These are phyloP conservation scores for Phaenicophaeus curvirostris DNA, from an alignment of 2,797 vertebrate genomes.

Conservation along the genomic window DNA sequence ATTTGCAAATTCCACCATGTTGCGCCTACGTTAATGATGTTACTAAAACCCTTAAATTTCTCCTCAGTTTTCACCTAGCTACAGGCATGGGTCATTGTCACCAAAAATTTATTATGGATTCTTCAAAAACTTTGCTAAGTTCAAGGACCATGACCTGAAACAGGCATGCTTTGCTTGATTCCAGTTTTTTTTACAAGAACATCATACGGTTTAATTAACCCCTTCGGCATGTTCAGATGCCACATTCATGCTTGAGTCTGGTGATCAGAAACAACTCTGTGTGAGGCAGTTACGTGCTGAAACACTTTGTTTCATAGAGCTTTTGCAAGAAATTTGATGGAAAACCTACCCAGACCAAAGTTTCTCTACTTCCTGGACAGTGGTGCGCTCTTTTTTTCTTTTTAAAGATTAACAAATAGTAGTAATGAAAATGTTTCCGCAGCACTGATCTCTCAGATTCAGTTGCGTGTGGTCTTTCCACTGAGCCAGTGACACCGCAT, in stretches of 20 bases:
- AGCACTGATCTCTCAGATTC: not conserved
- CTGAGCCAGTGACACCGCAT: not conserved
- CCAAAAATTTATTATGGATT: not conserved
- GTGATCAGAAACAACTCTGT: not conserved
- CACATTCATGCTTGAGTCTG: not conserved
- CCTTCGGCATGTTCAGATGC: not conserved
- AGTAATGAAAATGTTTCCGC: not conserved
- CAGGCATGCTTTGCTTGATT: not conserved
- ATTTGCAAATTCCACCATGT: not conserved
- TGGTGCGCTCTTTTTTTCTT: rapidly evolving
- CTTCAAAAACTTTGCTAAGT: not conserved
- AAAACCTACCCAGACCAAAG: not conserved
- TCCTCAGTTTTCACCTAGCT: not conserved
- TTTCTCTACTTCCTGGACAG: not conserved
- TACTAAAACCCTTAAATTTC: not conserved
- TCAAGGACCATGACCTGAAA: not conserved
- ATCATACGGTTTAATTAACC: not conserved
- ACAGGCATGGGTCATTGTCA: not conserved
- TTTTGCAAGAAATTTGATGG: not conserved
- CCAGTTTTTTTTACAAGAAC: not conserved
- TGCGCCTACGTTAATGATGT: not conserved
- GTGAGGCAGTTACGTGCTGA: not conserved
- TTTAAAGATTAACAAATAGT: not conserved
- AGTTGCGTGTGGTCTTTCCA: not conserved
- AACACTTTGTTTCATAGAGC: not conserved